phyloP scores from a whole-genome alignment of 2,797 vertebrate species.

The Rhabdomys pumilio region DNA sequence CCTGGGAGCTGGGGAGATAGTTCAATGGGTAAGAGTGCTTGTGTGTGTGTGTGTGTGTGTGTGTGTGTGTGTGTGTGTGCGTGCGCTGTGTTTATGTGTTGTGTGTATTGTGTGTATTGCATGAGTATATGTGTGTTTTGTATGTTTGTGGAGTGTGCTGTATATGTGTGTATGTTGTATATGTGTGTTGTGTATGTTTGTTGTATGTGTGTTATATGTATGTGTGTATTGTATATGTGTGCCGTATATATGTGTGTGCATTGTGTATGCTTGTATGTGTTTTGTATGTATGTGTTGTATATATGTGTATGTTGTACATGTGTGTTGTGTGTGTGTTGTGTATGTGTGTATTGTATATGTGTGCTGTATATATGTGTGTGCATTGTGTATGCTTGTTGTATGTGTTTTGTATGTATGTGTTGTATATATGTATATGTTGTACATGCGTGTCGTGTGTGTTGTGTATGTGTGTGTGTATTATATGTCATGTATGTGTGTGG shows the following conservation, averaged over 20 bases:
- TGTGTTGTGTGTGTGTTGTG: too few relatives aligned
- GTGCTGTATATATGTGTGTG: not conserved
- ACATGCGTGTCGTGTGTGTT: too few relatives aligned
- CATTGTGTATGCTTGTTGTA: too few relatives aligned
- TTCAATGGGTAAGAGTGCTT: not conserved
- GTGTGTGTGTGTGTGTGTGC: not conserved
- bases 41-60: not conserved
- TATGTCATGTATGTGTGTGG: too few relatives aligned
- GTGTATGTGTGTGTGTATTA: too few relatives aligned
- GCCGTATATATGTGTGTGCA: not conserved
- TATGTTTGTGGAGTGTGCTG: not conserved
- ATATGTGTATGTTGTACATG: too few relatives aligned
- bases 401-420: too few relatives aligned
- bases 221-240: not conserved
- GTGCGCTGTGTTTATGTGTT: not conserved
- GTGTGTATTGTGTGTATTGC: too few relatives aligned
- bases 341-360: too few relatives aligned
- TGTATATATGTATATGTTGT: too few relatives aligned
- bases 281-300: too few relatives aligned
- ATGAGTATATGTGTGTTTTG: not conserved
- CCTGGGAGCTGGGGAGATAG: not conserved
- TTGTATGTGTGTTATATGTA: not conserved
- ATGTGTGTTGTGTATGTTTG: not conserved
- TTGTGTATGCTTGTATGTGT: too few relatives aligned
- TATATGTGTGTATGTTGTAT: not conserved